Conservation (phyloP, 1,140 invertebrate genomes). For the Tribolium castaneum region DNA sequence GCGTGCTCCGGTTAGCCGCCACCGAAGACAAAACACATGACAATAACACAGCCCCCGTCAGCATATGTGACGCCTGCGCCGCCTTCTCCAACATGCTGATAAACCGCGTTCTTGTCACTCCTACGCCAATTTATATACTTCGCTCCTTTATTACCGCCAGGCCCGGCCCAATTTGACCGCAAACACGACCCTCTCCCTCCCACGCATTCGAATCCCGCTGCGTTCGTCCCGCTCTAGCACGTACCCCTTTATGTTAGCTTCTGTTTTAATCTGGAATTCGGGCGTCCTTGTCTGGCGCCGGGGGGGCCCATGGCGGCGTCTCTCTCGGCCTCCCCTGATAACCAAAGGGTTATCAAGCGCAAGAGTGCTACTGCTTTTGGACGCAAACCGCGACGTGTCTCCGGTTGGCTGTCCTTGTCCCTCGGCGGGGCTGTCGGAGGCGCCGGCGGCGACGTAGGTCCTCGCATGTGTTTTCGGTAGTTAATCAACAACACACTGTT, state of each 20-base stretch:
- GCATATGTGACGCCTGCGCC: slow-evolving; percentile 62
- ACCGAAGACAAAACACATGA: slow-evolving; percentile 59
- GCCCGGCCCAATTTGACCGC: slow-evolving; percentile 63
- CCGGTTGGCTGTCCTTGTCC: slow-evolving; percentile 49
- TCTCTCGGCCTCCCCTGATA: slow-evolving; percentile 60
- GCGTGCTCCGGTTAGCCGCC: slow-evolving; percentile 43
- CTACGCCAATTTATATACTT: slow-evolving; percentile 57
- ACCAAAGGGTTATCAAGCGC: slow-evolving; percentile 64
- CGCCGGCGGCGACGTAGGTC: slow-evolving; percentile 51
- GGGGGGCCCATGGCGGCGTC: slow-evolving; percentile 25
- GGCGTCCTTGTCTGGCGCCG: slow-evolving; percentile 52
- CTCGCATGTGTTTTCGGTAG: slow-evolving; percentile 53
- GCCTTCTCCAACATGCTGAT: slow-evolving; percentile 53
- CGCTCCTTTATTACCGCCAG: slow-evolving; percentile 60
- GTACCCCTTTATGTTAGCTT: slow-evolving; percentile 63
- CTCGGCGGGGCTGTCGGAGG: slow-evolving; percentile 37
- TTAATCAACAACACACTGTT: slow-evolving; percentile 59
- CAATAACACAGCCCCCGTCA: slow-evolving; percentile 45
- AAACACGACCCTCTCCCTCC: slow-evolving; percentile 58
- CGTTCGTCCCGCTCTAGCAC: slow-evolving; percentile 55
- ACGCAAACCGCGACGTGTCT: slow-evolving; percentile 54
- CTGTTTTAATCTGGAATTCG: slow-evolving; percentile 62
- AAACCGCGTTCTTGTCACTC: slow-evolving; percentile 59
- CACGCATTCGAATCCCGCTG: slow-evolving; percentile 42
- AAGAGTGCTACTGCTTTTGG: slow-evolving; percentile 56